phyloP scores from a whole-genome alignment of 2,797 vertebrate species.

The Sphaeramia orbicularis region DNA sequence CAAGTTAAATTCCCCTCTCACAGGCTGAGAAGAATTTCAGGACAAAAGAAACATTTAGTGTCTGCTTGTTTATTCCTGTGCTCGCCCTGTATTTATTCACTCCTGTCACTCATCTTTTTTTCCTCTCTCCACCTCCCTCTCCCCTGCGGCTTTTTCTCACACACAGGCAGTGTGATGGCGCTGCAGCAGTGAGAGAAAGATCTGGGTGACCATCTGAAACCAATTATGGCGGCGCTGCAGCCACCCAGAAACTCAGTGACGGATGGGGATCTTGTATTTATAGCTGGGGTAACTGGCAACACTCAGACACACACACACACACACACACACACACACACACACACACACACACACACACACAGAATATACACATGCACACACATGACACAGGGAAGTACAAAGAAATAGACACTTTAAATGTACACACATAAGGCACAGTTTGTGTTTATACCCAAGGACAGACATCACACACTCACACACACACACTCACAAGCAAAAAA shows the following conservation, averaged over 20 bases:
- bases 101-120: constrained; percentile 85
- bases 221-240: constrained; percentile 94
- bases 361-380: constrained; percentile 40
- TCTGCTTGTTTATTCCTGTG: constrained; percentile 86
- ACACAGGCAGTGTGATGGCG: constrained; percentile 87
- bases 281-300: constrained; percentile 99
- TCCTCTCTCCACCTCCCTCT: constrained; percentile 73
- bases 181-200: constrained; percentile 83
- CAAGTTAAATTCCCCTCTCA: constrained; percentile 45
- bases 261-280: constrained; percentile 97
- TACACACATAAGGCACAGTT: constrained; percentile 61
- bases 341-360: constrained; percentile 33
- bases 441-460: constrained; percentile 70
- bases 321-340: constrained; percentile 55
- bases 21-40: constrained; percentile 63
- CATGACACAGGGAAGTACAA: constrained; percentile 60
- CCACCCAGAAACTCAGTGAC: constrained; percentile 99
- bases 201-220: constrained; percentile 93
- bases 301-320: constrained; percentile 83
- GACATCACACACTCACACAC: constrained; percentile 39
- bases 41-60: constrained; percentile 83
- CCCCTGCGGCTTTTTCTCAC: constrained; percentile 89
- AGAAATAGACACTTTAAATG: constrained; percentile 72
- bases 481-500: constrained; percentile 23
- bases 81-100: constrained; percentile 84